Conservation (phyloP, 2,797 vertebrate genomes). For the Heliangelus exortis region DNA sequence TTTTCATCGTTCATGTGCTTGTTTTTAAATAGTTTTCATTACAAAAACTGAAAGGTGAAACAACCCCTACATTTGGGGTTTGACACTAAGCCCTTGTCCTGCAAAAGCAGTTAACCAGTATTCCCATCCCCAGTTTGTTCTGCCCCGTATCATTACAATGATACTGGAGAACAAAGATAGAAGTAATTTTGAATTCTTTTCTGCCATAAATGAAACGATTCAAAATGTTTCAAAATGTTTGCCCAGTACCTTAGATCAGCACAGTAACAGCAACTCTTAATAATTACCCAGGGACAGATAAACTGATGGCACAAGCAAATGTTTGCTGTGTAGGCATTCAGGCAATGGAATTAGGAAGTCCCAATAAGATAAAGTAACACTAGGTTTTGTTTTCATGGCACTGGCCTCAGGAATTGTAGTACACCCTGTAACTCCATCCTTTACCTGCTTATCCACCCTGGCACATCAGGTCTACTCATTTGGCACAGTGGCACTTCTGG, state of each 20-base stretch:
- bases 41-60: neutral
- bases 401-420: neutral
- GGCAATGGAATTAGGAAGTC: slow-evolving; percentile 31
- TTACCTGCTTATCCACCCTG: neutral
- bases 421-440: neutral
- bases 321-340: slow-evolving; percentile 36
- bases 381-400: neutral
- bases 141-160: neutral
- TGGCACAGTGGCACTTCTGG: neutral
- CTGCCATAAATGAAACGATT: slow-evolving; percentile 14
- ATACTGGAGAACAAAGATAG: slow-evolving; percentile 7
- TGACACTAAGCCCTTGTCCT: slow-evolving; percentile 30
- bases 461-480: neutral
- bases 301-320: slow-evolving; percentile 47
- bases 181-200: slow-evolving; percentile 48
- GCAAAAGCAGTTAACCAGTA: neutral
- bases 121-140: neutral
- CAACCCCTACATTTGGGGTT: neutral
- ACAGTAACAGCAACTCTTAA: slow-evolving; percentile 27
- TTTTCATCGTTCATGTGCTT: neutral
- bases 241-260: slow-evolving; percentile 29
- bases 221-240: slow-evolving; percentile 38
- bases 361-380: neutral
- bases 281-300: slow-evolving; percentile 61
- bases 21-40: neutral